Evolutionary conservation across 2,888 invertebrate species (phyloP), one percentile per base, ranked within the genome.

Genomic region (Leistus spinibarbis): DNA sequence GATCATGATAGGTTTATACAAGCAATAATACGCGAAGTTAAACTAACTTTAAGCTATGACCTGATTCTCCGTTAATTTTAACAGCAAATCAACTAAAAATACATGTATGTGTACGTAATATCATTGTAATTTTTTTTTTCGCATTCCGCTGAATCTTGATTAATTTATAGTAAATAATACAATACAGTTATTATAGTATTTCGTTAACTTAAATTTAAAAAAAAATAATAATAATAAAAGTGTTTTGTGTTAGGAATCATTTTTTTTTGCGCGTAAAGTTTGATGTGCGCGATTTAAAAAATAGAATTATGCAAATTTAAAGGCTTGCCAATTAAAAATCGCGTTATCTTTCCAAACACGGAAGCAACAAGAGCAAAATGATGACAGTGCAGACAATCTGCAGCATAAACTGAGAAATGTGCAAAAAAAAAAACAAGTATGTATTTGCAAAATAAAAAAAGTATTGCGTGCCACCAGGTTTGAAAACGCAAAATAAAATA

Each of bases 381-480:
- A 71, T 71, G 71, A 71, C 71, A 71, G 54, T 71, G 71, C 64
- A 71, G 56, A 71, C 64, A 64, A 56, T 10, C 16, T 57, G 57
- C 69, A 71, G 57, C 57, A 66, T 66, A 66, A 72, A 72, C 65
- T 72, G 66, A 72, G 66, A 65, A 72, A 66, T 72, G 65, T 72
- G 65, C 20, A 24, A 27, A 65, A 72, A 60, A 13, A 62, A 62
- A 54, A 66, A 71, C 72, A 66, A 72, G 56, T 57, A 72, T 66
- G 27, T 40, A 66, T 13, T 10, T 40, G 17, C 53, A 40, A 69
- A 16, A 60, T 69, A 60, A 69, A 69, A 69, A 69, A 56, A 5
- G 60, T 56, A 69, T 69, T 71, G n/a, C n/a, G n/a, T n/a, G 56
- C 65, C 53, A 63, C 71, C 24, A 71, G 64, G 71, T 71, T 71